Conservation (phyloP, 2,797 vertebrate species). For the Leptatherina wallacei region DNA sequence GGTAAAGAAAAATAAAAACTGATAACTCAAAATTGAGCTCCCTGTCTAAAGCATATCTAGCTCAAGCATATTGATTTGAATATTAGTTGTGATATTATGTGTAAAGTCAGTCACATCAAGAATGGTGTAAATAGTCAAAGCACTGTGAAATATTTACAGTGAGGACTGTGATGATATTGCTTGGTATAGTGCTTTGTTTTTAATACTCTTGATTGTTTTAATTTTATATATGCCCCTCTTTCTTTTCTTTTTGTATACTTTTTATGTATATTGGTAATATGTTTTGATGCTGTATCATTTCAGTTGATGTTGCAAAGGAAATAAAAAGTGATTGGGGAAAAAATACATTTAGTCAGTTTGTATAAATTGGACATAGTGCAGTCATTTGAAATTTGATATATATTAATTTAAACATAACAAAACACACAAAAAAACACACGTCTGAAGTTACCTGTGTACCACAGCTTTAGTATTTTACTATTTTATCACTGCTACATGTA, state of each 20-base stretch:
- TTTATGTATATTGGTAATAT: constrained; percentile 75
- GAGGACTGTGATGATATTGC: constrained; percentile 40
- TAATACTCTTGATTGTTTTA: constrained; percentile 78
- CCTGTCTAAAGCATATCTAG: constrained; percentile 23
- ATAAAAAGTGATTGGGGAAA: constrained; percentile 55
- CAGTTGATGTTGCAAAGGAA: constrained; percentile 76
- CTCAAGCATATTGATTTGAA: constrained; percentile 28
- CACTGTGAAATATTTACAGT: constrained; percentile 82
- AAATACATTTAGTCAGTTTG: constrained; percentile 5
- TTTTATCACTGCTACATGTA: not conserved
- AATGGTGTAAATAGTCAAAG: constrained; percentile 73
- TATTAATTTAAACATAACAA: not conserved
- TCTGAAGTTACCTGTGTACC: not conserved
- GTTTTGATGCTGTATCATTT: constrained; percentile 86
- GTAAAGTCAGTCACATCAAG: constrained; percentile 38
- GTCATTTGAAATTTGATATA: not conserved
- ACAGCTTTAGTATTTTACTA: not conserved
- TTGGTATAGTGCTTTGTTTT: constrained; percentile 87
- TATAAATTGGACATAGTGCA: not conserved
- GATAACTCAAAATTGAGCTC: constrained; percentile 32
- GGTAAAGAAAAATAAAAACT: constrained; percentile 22
- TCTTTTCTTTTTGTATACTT: constrained; percentile 71
- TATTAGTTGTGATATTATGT: constrained; percentile 38
- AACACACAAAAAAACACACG: not conserved
- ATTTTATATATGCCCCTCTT: constrained; percentile 53